Conservation (phyloP, 2,113 vertebrate genomes). For the Dipodomys ordii region DNA sequence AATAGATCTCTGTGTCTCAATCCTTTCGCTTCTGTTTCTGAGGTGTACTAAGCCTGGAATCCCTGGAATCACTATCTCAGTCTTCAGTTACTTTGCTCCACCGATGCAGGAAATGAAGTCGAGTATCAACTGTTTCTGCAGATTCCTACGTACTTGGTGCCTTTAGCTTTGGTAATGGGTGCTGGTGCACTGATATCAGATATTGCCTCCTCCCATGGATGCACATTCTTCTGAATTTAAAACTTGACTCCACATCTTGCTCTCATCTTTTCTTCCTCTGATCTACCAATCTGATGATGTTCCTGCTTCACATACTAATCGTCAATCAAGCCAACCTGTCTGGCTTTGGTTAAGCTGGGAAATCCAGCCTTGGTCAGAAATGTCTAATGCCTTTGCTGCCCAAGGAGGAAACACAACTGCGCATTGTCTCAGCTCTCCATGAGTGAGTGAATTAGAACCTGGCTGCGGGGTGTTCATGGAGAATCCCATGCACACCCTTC, state of each 20-base stretch:
- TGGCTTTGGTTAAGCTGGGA: not conserved
- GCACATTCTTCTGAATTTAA: not conserved
- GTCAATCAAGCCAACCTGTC: accelerated
- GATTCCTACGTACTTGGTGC: no score
- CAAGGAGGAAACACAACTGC: not conserved
- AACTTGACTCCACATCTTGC: not conserved
- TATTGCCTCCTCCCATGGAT: not conserved
- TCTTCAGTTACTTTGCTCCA: not conserved
- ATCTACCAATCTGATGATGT: not conserved
- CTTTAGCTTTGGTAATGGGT: not conserved
- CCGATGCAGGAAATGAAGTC: not conserved
- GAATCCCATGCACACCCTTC: no score
- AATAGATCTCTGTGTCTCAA: not conserved
- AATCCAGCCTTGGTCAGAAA: not conserved
- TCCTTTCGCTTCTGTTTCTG: not conserved
- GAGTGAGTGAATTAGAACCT: not conserved
- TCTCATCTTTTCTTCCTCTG: not conserved
- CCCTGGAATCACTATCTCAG: no score
- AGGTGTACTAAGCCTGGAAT: not conserved
- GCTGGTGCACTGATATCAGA: not conserved
- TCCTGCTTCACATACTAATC: not conserved
- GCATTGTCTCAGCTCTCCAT: not conserved
- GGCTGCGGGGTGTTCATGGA: not conserved
- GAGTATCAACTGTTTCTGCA: not conserved
- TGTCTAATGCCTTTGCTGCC: not conserved